Base-by-base conservation (phyloP, 2,888 invertebrate genomes). In the Pyrrhia umbra region DNA sequence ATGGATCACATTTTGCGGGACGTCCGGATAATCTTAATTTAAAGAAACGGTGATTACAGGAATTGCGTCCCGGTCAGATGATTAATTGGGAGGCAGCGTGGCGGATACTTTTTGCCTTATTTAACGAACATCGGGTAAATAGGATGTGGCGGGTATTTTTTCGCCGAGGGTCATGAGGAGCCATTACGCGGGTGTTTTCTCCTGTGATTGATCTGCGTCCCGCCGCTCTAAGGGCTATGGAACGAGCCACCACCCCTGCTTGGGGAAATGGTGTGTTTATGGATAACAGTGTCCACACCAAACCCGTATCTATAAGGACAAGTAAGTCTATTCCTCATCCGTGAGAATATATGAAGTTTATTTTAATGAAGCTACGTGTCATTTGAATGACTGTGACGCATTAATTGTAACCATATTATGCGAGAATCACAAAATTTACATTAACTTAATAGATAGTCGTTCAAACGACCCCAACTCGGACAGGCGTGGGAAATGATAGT, bases 101-200 rank as follows among this genome's bases (percentile, higher is more conserved):
- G 76, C 83, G 85, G 81, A 85, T 86, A 88, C 88, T 90, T 92
- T 92, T 92, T 90, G 90, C 90, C 83, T 88, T 91, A 90, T 91
- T 92, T 91, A 89, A 86, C 87, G 81, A 82, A 83, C 82, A 81
- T 80, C 83, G 85, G 83, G 86, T 88, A 89, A 91, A 92, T 89
- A 90, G 88, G 85, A 85, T 88, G 85, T 85, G 85, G 86, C 84
- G 75, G 74, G 58, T 77, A 83, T 74, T 80, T 84, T 84, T 87
- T 86, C 84, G 81, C 76, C 67, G 76, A 81, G 88, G 88, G 87
- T 87, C 90, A 88, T 87, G 85, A 88, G 88, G 86, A 87, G 88
- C 86, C 86, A 89, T 92, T 91, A 91, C 88, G 80, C 88, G 90
- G 87, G 83, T 90, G 84, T 90, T 91, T 90, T 91, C 87, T 86